These are phyloP conservation scores for Trichogramma evanescens DNA, from an alignment of 2,888 invertebrate species.

Conservation along the genomic window DNA sequence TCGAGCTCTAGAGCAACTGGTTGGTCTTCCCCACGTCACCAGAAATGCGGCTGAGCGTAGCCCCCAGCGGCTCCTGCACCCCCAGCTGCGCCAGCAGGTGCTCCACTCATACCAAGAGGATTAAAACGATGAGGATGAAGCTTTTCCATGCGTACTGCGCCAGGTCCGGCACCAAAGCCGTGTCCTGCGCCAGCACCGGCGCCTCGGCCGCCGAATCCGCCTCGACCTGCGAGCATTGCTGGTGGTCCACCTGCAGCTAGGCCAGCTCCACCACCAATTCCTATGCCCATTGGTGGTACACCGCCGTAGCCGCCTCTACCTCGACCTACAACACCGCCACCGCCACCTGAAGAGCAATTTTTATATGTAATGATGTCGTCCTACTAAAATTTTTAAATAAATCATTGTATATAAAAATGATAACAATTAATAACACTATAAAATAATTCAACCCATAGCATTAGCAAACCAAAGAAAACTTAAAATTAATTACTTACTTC, in stretches of 20 bases:
- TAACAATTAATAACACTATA: background rate
- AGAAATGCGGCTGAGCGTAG: conserved; percentile 45
- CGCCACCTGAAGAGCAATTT: conserved; percentile 27
- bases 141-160: conserved; percentile 46
- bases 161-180: conserved; percentile 39
- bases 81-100: conserved; percentile 28
- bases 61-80: conserved; percentile 28
- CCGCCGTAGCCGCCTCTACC: conserved; percentile 29
- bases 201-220: conserved; percentile 38
- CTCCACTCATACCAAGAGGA: conserved; percentile 44
- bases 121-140: conserved; percentile 46
- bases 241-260: conserved; percentile 31
- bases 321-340: conserved; percentile 30
- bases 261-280: conserved; percentile 30
- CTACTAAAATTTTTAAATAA: background rate
- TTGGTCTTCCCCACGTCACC: conserved; percentile 34
- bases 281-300: conserved; percentile 26
- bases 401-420: background rate
- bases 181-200: conserved; percentile 39
- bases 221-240: conserved; percentile 33
- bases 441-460: background rate
- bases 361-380: background rate
- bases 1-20: too few relatives aligned
- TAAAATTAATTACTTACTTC: background rate
- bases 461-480: background rate